phyloP scores from a whole-genome alignment of 30 jellyfish, hydroid and myxozoan species.

The Cassiopea xamachana region DNA sequence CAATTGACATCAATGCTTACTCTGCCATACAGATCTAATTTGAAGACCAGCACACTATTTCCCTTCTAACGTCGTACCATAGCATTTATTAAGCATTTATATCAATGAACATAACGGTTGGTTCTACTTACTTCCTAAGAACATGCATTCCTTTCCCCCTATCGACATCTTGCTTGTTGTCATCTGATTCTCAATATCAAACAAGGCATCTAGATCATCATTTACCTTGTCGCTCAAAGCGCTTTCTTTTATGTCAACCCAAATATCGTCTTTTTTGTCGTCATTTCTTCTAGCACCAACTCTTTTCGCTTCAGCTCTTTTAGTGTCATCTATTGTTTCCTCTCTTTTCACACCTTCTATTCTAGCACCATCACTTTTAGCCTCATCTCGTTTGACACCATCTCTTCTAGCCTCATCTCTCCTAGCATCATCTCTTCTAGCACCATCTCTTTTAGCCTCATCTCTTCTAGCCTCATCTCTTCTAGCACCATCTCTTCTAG shows the following conservation, averaged over 20 bases:
- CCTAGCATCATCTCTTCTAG: not conserved
- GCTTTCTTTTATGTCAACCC: not conserved
- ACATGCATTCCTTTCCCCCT: slow-evolving; percentile 6
- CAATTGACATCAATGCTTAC: no score
- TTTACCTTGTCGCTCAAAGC: not conserved
- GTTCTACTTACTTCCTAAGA: not conserved
- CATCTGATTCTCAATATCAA: not conserved
- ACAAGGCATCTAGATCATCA: not conserved
- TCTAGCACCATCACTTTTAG: not conserved
- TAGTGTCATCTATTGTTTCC: not conserved
- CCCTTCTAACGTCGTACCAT: not conserved
- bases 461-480: not conserved
- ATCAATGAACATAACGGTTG: not conserved
- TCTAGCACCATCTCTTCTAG: not conserved
- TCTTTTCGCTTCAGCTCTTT: not conserved
- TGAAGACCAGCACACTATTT: no score
- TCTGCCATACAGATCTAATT: no score
- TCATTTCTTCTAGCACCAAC: not conserved
- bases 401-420: not conserved
- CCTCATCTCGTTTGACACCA: not conserved
- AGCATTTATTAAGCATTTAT: not conserved
- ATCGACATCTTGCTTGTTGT: not conserved
- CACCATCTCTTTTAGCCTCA: not conserved
- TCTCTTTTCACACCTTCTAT: not conserved
- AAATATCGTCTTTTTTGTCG: not conserved